phyloP scores from a whole-genome alignment of 2,888 invertebrate genomes.

The Timandra comae region DNA sequence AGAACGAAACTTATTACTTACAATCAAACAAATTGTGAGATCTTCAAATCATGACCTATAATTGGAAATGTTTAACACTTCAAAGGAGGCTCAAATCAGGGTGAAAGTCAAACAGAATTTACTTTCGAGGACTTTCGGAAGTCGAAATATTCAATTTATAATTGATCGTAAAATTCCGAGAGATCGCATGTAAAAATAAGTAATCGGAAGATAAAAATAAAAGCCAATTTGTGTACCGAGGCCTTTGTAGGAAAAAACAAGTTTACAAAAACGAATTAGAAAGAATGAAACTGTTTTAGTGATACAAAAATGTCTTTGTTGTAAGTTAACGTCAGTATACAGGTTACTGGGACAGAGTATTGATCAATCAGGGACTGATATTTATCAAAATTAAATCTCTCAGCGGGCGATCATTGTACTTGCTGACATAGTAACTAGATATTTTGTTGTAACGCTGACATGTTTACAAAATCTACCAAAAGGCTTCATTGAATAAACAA shows the following conservation, averaged over 20 bases:
- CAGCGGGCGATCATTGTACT: conserved; percentile 56
- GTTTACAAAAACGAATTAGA: conserved; percentile 1
- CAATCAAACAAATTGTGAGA: conserved; percentile 2
- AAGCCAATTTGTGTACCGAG: conserved; percentile 22
- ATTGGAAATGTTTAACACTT: conserved; percentile 15
- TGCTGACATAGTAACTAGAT: conserved; percentile 27
- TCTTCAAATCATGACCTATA: conserved; percentile 17
- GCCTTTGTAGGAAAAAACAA: too few species aligned
- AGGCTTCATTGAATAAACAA: conserved; percentile 3
- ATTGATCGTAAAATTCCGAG: conserved; percentile 1
- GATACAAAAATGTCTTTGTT: conserved; percentile 48
- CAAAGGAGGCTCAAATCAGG: conserved; percentile 9
- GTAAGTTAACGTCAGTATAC: conserved; percentile 45
- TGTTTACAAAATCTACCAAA: conserved; percentile 5
- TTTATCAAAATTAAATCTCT: conserved; percentile 63
- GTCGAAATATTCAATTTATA: conserved; percentile 2
- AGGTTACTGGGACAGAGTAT: conserved; percentile 53
- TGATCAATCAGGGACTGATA: conserved; percentile 45
- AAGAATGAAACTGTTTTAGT: conserved; percentile 29
- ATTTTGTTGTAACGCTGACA: conserved; percentile 8
- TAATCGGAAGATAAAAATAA: conserved; percentile 20
- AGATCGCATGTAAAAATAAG: too few species aligned
- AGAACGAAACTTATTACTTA: too few species aligned
- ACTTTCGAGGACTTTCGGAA: too few species aligned
- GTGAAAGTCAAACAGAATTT: conserved; percentile 17